These are phyloP conservation scores for Prionailurus viverrinus DNA, from an alignment of 2,113 vertebrate species.

Conservation along the genomic window DNA sequence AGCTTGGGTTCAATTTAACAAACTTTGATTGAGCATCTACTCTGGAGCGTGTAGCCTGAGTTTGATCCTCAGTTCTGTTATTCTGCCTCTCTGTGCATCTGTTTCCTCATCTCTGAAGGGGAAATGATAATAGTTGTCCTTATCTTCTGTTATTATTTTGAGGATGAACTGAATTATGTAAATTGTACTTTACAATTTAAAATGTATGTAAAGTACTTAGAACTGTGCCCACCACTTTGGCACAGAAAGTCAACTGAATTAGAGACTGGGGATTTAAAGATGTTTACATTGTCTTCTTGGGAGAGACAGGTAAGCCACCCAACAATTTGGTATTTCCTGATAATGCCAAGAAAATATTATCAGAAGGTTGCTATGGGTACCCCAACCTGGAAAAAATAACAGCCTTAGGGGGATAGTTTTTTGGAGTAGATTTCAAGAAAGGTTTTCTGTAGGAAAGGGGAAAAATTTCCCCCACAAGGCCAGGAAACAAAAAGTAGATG, in stretches of 20 bases:
- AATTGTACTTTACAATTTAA: too few species aligned
- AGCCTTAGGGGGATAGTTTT: background rate
- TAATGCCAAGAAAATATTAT: background rate
- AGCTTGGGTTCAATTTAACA: slow-evolving; percentile 14
- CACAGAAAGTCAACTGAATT: background rate
- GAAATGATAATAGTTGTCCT: background rate
- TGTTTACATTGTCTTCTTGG: background rate
- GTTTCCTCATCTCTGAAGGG: background rate
- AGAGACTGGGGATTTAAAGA: background rate
- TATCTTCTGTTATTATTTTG: background rate
- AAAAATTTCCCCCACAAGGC: background rate
- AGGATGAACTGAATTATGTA: background rate
- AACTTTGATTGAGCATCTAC: slow-evolving; percentile 49
- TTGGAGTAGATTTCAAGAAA: background rate
- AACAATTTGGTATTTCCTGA: slow-evolving; percentile 13
- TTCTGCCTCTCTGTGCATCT: background rate
- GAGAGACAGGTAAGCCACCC: background rate
- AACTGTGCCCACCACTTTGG: background rate
- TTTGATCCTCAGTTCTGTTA: background rate
- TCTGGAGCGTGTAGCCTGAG: background rate
- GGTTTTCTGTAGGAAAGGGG: background rate
- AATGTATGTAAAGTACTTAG: background rate
- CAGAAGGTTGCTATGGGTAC: background rate
- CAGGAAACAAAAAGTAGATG: background rate
- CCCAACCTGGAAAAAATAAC: background rate